Percentiles rank a stretch among this genome's conserved stretches.
These are phyloP conservation scores for Pogonognathellus flavescens DNA, from an alignment of 1,140 invertebrate genomes.

Conservation along the genomic window DNA sequence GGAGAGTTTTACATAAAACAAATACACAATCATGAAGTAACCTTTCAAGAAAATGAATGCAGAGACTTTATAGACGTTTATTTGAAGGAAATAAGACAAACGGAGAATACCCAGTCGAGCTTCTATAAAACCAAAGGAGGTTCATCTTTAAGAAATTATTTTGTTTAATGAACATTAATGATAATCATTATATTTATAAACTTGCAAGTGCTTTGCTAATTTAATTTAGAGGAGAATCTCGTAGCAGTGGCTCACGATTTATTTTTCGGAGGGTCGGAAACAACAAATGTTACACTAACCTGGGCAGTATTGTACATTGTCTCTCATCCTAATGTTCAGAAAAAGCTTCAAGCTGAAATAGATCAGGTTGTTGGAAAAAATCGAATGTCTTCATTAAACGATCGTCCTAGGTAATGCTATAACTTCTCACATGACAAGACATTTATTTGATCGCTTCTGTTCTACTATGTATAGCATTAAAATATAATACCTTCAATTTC, in stretches of 20 bases:
- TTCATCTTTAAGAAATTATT: background rate
- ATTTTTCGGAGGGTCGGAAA: slow-evolving; percentile 79
- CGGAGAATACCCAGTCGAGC: slow-evolving; percentile 12
- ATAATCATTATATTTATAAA: no score
- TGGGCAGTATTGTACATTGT: slow-evolving; percentile 71
- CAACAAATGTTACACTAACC: slow-evolving; percentile 70
- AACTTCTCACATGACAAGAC: no score
- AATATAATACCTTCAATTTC: no score
- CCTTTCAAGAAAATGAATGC: slow-evolving; percentile 31
- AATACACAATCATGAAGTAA: slow-evolving; percentile 6
- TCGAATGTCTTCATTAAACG: background rate
- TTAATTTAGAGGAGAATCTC: slow-evolving; percentile 41
- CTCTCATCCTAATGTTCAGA: slow-evolving; percentile 69
- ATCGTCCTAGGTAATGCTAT: slow-evolving; percentile 8
- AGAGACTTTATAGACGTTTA: slow-evolving; percentile 56
- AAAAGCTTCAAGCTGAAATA: slow-evolving; percentile 69
- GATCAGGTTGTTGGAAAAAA: slow-evolving; percentile 69
- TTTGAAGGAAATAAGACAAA: slow-evolving; percentile 52
- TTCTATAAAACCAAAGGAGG: slow-evolving; percentile 47
- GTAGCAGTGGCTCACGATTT: slow-evolving; percentile 74
- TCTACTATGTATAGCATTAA: no score
- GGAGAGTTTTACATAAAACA: slow-evolving; percentile 23
- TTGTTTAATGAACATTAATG: background rate
- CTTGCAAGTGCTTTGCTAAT: background rate
- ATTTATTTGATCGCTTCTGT: no score